Conservation (phyloP, 2,797 vertebrate genomes). For the Macropodus opercularis region DNA sequence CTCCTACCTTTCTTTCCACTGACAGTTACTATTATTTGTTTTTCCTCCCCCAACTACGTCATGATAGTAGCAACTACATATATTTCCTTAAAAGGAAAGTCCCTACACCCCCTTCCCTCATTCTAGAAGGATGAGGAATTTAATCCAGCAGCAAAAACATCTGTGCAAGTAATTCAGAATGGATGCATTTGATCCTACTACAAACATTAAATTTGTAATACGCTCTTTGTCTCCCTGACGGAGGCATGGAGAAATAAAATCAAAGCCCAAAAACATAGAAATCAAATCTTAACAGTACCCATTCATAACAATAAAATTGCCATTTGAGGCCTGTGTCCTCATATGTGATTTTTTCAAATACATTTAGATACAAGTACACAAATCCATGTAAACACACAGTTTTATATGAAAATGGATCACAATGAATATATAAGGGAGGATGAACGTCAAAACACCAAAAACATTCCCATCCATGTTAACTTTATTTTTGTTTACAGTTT, state of each 20-base stretch:
- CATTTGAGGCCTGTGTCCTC: too few species aligned
- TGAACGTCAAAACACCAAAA: not conserved
- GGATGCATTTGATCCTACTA: not conserved
- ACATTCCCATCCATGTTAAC: not conserved
- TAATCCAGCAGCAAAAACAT: constrained; percentile 1
- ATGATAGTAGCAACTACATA: constrained; percentile 57
- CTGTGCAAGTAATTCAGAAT: not conserved
- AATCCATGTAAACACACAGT: not conserved
- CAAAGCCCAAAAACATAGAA: not conserved
- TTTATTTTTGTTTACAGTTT: constrained; percentile 33
- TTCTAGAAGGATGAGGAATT: constrained; percentile 14
- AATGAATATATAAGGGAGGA: not conserved
- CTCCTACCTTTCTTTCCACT: constrained; percentile 26
- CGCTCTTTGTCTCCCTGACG: not conserved
- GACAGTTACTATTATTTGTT: constrained; percentile 30
- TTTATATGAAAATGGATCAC: not conserved
- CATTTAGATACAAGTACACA: too few species aligned
- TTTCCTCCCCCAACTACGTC: constrained; percentile 54
- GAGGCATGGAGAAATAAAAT: not conserved
- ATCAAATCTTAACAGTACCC: not conserved
- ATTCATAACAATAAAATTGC: not conserved
- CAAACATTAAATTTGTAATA: not conserved
- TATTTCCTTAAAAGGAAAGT: constrained; percentile 75
- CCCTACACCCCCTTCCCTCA: constrained; percentile 9
- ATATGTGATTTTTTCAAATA: too few species aligned